Evolutionary conservation across 2,888 invertebrate genomes (phyloP).

Genomic region (Itoplectis maculator): DNA sequence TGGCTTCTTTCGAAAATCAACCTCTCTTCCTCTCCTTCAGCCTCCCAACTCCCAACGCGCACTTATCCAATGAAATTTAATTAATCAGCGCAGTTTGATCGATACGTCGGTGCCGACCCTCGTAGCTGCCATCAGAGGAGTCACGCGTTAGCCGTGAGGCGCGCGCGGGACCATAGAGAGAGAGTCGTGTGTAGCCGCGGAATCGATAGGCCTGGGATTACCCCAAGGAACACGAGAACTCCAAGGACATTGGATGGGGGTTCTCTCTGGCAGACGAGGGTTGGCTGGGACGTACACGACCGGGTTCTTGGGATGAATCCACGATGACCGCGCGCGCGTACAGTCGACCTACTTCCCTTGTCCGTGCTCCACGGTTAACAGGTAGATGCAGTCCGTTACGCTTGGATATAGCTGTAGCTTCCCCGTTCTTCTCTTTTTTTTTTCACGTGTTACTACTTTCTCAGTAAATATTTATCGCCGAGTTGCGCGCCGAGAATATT

Average conservation of each 20-base stretch:
- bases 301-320: constrained; percentile 1
- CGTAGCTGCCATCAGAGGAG: neutral
- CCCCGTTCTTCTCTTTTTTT: neutral
- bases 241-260: constrained; percentile 36
- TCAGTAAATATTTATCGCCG: constrained; percentile 15
- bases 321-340: constrained; percentile 63
- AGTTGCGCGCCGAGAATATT: constrained; percentile 53
- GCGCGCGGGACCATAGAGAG: too few species aligned
- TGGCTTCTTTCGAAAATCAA: neutral
- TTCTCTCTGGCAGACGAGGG: constrained; percentile 31
- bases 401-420: neutral
- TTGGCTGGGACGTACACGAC: constrained; percentile 11
- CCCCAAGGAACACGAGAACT: constrained; percentile 26
- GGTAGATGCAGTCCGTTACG: constrained; percentile 60
- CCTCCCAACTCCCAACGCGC: neutral
- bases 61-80: neutral
- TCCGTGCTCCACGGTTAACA: constrained; percentile 73
- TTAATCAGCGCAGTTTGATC: neutral
- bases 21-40: constrained; percentile 1
- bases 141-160: constrained; percentile 50
- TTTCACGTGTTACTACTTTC: neutral
- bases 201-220: constrained; percentile 48
- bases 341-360: constrained; percentile 75
- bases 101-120: neutral
- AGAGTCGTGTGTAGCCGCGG: constrained; percentile 74